Percentiles rank a stretch among this genome's conserved stretches.
phyloP scores from a whole-genome alignment of 30 jellyfish, hydroid and myxozoan genomes.

The Turritopsis rubra region DNA sequence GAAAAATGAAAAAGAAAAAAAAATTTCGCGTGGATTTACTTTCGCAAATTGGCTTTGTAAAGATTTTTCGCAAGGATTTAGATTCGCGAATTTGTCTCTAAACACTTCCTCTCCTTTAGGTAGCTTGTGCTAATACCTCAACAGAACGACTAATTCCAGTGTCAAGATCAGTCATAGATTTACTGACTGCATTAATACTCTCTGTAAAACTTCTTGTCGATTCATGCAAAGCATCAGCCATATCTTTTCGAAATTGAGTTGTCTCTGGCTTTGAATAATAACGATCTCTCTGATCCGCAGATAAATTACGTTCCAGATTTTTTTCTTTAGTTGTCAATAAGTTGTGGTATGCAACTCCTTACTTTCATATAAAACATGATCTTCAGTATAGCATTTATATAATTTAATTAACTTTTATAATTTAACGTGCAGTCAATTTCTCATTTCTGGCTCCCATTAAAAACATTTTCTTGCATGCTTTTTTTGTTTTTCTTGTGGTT shows the following conservation, averaged over 20 bases:
- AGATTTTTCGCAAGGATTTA: too few relatives aligned
- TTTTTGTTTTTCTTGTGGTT: background rate
- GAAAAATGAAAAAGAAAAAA: too few relatives aligned
- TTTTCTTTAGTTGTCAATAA: background rate
- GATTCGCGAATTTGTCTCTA: too few relatives aligned
- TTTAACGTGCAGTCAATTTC: background rate
- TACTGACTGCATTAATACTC: constrained; percentile 28
- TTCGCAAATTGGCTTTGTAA: too few relatives aligned
- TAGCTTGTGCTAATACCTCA: constrained; percentile 37
- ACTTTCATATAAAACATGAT: background rate
- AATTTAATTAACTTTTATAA: background rate
- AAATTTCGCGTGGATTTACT: too few relatives aligned
- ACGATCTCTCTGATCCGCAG: constrained; percentile 1
- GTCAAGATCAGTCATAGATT: constrained; percentile 31
- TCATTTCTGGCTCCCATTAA: constrained; percentile 7
- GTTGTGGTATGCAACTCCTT: constrained; percentile 10
- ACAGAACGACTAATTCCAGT: constrained; percentile 39
- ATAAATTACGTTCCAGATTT: background rate
- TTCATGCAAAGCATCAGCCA: constrained; percentile 34
- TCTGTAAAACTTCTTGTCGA: constrained; percentile 37
- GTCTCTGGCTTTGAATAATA: background rate
- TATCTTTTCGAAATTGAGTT: constrained; percentile 8
- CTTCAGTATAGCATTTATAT: background rate
- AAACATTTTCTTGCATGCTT: background rate
- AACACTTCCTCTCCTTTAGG: too few relatives aligned